Evolutionary conservation across 2,797 vertebrate genomes (phyloP).

Genomic region (Pantherophis alleghaniensis): DNA sequence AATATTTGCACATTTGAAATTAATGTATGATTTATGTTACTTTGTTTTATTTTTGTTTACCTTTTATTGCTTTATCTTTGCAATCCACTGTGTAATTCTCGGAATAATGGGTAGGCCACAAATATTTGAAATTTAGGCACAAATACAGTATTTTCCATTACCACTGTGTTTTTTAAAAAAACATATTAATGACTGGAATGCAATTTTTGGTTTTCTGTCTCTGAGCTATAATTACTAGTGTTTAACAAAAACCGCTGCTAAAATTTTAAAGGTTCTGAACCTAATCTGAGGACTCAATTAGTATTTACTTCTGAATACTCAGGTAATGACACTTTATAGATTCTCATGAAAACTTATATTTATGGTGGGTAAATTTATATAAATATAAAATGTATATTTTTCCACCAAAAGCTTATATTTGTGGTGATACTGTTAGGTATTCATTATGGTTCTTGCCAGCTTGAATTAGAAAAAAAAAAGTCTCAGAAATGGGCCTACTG

Average conservation of each 20-base stretch:
- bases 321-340: background rate
- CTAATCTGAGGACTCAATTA: background rate
- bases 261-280: background rate
- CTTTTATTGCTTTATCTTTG: background rate
- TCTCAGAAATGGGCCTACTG: conserved; percentile 48
- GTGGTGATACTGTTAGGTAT: conserved; percentile 11
- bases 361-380: background rate
- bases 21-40: background rate
- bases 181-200: background rate
- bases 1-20: background rate
- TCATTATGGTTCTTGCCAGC: conserved; percentile 26
- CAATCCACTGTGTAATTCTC: background rate
- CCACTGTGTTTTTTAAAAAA: background rate
- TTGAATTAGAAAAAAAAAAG: conserved; percentile 8
- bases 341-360: background rate
- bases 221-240: background rate
- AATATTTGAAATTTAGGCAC: background rate
- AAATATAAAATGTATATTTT: background rate
- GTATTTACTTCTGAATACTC: background rate
- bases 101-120: background rate
- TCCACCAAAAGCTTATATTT: background rate
- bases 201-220: background rate
- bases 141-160: background rate
- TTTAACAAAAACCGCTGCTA: background rate
- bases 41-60: background rate